Evolutionary conservation across 2,888 invertebrate genomes (phyloP).

Genomic region (Campopleginae sp.): DNA sequence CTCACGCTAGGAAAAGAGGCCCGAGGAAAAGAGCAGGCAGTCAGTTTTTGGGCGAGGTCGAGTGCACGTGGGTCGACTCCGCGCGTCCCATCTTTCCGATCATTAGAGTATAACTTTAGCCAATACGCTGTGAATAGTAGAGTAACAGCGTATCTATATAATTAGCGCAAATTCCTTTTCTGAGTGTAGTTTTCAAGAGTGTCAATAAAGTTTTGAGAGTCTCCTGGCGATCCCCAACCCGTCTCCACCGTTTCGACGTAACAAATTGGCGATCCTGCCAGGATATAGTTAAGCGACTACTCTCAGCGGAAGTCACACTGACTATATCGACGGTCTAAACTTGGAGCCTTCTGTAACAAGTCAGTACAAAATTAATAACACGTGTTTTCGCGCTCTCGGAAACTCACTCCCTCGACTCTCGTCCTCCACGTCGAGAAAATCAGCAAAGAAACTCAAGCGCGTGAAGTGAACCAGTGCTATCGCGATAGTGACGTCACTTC

Average conservation of each 20-base stretch:
- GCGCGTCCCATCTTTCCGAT: background rate
- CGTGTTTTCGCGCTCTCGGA: background rate
- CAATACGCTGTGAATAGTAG: background rate
- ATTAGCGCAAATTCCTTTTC: no score
- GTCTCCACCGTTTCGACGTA: no score
- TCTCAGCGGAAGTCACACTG: constrained; percentile 30
- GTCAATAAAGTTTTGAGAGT: no score
- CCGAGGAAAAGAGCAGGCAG: background rate
- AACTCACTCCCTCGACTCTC: background rate
- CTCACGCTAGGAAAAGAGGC: background rate
- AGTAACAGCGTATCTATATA: background rate
- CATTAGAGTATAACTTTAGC: rapidly evolving
- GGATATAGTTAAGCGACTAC: constrained; percentile 37
- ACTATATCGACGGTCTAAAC: constrained; percentile 31
- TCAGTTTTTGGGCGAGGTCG: background rate
- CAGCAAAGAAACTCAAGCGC: constrained; percentile 7
- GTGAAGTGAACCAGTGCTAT: constrained; percentile 32
- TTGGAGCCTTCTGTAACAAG: constrained; percentile 32
- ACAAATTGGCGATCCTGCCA: constrained; percentile 26
- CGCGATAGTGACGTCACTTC: constrained; percentile 23
- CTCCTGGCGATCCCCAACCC: no score
- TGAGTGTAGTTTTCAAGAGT: no score
- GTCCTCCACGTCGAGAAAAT: constrained; percentile 5
- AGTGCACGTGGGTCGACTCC: background rate
- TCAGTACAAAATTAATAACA: background rate